Percentiles rank a stretch among this genome's conserved stretches.
Evolutionary conservation across 23 tunicate genomes (phyloP).

Genomic region (Trididemnum nubilum): DNA sequence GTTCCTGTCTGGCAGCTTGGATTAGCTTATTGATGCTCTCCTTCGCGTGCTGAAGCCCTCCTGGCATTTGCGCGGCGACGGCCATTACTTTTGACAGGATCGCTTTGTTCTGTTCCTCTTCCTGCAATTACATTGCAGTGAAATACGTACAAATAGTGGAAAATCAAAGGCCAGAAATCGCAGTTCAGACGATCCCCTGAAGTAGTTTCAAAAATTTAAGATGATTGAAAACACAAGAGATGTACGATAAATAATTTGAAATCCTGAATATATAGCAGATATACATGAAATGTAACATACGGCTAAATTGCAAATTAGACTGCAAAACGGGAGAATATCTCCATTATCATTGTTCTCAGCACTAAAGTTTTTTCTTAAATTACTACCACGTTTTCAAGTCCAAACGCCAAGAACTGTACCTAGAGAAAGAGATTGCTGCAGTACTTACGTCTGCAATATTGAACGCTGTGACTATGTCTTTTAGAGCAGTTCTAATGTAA

Average conservation of each 20-base stretch:
- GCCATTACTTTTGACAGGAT: conserved; percentile 53
- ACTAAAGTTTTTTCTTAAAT: too few relatives aligned
- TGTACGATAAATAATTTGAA: too few relatives aligned
- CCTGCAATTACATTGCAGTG: conserved; percentile 18
- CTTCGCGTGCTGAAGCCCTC: conserved; percentile 46
- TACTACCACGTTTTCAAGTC: too few relatives aligned
- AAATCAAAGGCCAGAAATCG: not conserved
- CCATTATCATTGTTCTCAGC: too few relatives aligned
- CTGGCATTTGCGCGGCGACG: conserved; percentile 63
- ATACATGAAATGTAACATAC: too few relatives aligned
- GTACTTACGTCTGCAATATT: conserved; percentile 58
- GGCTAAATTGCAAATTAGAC: too few relatives aligned
- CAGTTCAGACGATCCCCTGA: too few relatives aligned
- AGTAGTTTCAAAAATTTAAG: not conserved
- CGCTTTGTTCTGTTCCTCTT: conserved; percentile 40
- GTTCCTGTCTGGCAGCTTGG: conserved; percentile 42
- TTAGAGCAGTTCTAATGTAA: conserved; percentile 40
- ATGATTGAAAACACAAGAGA: not conserved
- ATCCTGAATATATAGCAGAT: too few relatives aligned
- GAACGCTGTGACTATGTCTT: conserved; percentile 54
- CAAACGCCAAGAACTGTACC: too few relatives aligned
- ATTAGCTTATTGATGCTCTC: conserved; percentile 67
- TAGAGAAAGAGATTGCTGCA: too few relatives aligned
- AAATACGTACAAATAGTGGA: not conserved
- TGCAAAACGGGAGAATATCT: too few relatives aligned